Evolutionary conservation across 2,888 invertebrate genomes (phyloP), one percentile per base, ranked within the genome.

Genomic region (Epistrophe grossulariae): DNA sequence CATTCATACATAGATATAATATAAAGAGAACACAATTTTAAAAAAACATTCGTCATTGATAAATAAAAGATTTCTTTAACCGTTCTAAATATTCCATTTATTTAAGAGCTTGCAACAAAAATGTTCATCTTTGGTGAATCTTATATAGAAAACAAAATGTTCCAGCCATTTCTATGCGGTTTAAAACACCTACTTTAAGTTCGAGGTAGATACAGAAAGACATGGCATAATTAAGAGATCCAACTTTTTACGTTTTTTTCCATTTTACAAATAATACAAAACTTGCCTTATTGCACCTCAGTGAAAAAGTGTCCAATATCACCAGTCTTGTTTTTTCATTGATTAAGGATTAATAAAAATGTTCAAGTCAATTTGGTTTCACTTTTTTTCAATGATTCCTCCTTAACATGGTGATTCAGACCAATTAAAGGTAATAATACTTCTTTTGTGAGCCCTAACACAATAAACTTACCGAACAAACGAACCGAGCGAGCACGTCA

Each of bases 351-450:
- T 4, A 19, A 59, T 19, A 60, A 60, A 24, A 60, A 35, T 60
- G 19, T 60, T 60, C 17, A 40, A 43, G 40, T 43, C 43, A 24
- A 43, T 62, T 62, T 24, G 40, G 40, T 62, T 62, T 3, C n/a
- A n/a, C 10, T 24, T 15, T 62, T 19, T 24, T 15, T 62, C 13
- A 1, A 24, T 40, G 40, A 24, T 40, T 15, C 24, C 40, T 15
- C 15, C 40, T 62, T 40, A 15, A 62, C 62, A 62, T 43, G 62
- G 40, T 62, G 40, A 60, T 62, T 43, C 40, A 62, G 40, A 15
- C 19, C 40, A 40, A 17, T 62, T 62, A 43, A 62, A 24, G 35
- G 28, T 2, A 60, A 60, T 24, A 2, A 55, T 31, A 55, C 55
- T 31, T 9, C 55, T 55, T 15, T 55, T 1, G 7, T 13, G 13